Evolutionary conservation across 1,140 invertebrate genomes (phyloP).

Genomic region (Papilio machaon): DNA sequence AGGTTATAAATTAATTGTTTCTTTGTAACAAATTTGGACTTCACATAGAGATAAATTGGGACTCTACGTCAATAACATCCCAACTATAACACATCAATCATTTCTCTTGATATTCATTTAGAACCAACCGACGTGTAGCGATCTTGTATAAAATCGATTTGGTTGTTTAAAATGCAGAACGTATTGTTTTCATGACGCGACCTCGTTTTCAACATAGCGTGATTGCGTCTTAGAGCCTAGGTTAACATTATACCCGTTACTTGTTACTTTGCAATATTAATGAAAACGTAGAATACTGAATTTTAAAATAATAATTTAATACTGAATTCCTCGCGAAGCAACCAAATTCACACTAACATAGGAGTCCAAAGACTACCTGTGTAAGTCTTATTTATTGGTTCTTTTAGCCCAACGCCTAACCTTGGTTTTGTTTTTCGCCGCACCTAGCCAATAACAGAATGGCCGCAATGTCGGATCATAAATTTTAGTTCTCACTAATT

Average conservation of each 20-base stretch:
- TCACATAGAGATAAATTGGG: background rate
- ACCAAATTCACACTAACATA: background rate
- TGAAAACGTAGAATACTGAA: background rate
- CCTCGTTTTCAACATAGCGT: slow-evolving; percentile 6
- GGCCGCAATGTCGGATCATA: background rate
- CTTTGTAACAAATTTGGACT: no score
- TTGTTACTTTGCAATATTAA: background rate
- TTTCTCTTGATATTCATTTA: background rate
- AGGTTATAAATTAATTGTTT: no score
- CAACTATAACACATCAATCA: slow-evolving; percentile 1
- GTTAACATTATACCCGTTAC: slow-evolving; percentile 15
- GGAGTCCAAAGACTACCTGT: background rate
- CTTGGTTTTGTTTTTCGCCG: background rate
- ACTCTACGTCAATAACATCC: background rate
- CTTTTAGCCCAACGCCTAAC: background rate
- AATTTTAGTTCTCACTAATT: background rate
- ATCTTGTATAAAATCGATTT: slow-evolving; percentile 26
- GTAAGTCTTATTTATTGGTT: background rate
- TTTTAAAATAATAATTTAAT: background rate
- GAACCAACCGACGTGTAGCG: slow-evolving; percentile 1
- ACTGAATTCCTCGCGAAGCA: background rate
- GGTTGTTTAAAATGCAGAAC: slow-evolving; percentile 24
- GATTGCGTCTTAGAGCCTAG: background rate
- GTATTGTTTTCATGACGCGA: slow-evolving; percentile 24
- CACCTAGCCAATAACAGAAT: slow-evolving; percentile 4